Percentiles rank a stretch among this genome's conserved stretches.
These are phyloP conservation scores for Leptoclinus maculatus DNA, from an alignment of 2,797 vertebrate genomes.

Conservation along the genomic window DNA sequence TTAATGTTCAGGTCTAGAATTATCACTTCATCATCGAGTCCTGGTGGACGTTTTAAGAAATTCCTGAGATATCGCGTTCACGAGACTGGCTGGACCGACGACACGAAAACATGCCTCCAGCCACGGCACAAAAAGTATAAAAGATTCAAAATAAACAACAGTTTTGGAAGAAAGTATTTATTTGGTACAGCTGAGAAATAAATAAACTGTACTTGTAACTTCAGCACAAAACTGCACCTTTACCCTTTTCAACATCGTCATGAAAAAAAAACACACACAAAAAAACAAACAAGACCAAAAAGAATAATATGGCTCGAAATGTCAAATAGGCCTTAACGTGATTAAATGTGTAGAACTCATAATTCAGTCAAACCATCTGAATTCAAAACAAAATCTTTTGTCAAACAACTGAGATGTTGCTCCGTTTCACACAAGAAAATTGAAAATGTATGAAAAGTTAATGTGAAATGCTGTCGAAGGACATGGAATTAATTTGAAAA, in stretches of 20 bases:
- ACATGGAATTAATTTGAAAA: background rate
- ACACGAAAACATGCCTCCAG: background rate
- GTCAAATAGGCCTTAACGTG: slow-evolving; percentile 6
- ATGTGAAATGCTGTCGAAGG: slow-evolving; percentile 8
- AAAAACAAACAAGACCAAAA: background rate
- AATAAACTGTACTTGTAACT: slow-evolving; percentile 49
- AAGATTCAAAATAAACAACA: background rate
- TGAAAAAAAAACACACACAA: slow-evolving; percentile 10
- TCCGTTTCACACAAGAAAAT: background rate
- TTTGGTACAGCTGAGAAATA: slow-evolving; percentile 68
- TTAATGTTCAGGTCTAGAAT: too few relatives aligned
- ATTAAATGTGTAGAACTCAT: slow-evolving; percentile 9
- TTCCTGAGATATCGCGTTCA: too few relatives aligned
- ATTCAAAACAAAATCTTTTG: slow-evolving; percentile 9
- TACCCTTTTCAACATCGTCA: slow-evolving; percentile 25
- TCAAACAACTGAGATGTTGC: slow-evolving; percentile 23
- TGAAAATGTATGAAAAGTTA: background rate
- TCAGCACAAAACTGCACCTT: slow-evolving; percentile 58
- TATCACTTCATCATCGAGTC: too few relatives aligned
- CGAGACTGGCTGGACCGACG: background rate
- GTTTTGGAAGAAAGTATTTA: slow-evolving; percentile 63
- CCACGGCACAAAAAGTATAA: background rate
- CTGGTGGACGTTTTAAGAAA: too few relatives aligned
- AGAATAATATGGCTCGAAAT: slow-evolving; percentile 30
- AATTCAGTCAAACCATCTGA: slow-evolving; percentile 10